Evolutionary conservation across 2,888 invertebrate species (phyloP).

Genomic region (Ormyrus pomaceus): DNA sequence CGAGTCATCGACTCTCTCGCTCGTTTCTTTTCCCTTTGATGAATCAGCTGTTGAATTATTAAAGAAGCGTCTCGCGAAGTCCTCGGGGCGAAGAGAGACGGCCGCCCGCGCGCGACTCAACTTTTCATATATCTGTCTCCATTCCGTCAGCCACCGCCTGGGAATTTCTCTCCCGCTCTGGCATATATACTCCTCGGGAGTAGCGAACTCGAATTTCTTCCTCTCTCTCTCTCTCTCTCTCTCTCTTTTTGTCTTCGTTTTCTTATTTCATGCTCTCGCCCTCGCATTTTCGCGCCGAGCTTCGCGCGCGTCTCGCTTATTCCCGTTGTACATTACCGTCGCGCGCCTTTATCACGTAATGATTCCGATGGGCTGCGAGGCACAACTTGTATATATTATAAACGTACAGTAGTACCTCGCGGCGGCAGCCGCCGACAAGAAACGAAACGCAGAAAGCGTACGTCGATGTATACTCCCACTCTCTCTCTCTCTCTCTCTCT

Average conservation of each 20-base stretch:
- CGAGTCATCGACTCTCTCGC: conserved; percentile 29
- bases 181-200: no score
- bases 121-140: conserved; percentile 43
- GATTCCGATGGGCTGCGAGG: conserved; percentile 6
- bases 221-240: background rate
- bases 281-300: background rate
- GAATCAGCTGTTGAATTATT: conserved; percentile 61
- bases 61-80: conserved; percentile 48
- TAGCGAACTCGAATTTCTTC: no score
- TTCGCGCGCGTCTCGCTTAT: no score
- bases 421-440: no score
- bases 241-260: background rate
- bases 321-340: background rate
- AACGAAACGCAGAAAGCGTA: background rate
- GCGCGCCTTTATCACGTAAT: conserved; percentile 31
- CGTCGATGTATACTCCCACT: background rate
- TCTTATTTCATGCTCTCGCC: no score
- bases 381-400: background rate
- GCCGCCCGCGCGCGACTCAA: conserved; percentile 6
- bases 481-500: background rate
- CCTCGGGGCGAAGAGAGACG: conserved; percentile 7
- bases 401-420: no score
- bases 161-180: background rate
- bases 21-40: conserved; percentile 55
- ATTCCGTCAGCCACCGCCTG: conserved; percentile 1